Evolutionary conservation across 1,140 invertebrate species (phyloP).

Genomic region (Pectinophora gossypiella): DNA sequence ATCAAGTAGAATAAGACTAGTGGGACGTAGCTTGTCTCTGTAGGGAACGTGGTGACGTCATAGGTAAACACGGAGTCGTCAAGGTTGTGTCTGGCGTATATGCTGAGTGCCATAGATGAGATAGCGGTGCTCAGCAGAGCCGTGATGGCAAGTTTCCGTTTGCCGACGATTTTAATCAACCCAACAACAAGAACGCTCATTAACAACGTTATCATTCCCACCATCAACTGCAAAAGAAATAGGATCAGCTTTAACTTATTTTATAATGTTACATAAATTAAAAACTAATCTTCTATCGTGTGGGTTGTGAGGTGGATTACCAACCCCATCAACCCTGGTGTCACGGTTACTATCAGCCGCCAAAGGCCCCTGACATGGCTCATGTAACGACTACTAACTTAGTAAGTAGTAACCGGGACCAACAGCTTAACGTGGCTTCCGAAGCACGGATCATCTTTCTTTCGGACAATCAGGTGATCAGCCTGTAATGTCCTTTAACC

Average conservation of each 20-base stretch:
- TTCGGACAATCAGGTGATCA: too few species aligned
- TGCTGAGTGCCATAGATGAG: conserved; percentile 33
- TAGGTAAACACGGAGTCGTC: conserved; percentile 47
- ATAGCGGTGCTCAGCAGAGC: conserved; percentile 38
- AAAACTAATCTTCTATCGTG: too few species aligned
- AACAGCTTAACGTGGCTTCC: too few species aligned
- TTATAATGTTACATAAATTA: conserved; percentile 4
- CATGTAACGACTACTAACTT: too few species aligned
- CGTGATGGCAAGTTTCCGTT: conserved; percentile 44
- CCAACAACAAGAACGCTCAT: conserved; percentile 45
- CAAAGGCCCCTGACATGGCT: too few species aligned
- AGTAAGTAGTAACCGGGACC: too few species aligned
- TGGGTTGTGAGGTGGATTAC: too few species aligned
- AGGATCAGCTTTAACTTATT: conserved; percentile 5
- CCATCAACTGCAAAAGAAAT: conserved; percentile 51
- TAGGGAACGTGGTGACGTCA: conserved; percentile 43
- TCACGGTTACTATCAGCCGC: too few species aligned
- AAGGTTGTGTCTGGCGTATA: conserved; percentile 39
- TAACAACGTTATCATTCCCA: conserved; percentile 54
- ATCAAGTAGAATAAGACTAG: conserved; percentile 45
- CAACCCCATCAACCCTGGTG: too few species aligned
- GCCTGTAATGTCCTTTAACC: too few species aligned
- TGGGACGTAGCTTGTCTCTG: conserved; percentile 38
- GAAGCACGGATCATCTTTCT: too few species aligned
- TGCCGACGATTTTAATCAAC: conserved; percentile 76